phyloP scores from a whole-genome alignment of 2,888 invertebrate species.

The Pristionchus arcanus region DNA sequence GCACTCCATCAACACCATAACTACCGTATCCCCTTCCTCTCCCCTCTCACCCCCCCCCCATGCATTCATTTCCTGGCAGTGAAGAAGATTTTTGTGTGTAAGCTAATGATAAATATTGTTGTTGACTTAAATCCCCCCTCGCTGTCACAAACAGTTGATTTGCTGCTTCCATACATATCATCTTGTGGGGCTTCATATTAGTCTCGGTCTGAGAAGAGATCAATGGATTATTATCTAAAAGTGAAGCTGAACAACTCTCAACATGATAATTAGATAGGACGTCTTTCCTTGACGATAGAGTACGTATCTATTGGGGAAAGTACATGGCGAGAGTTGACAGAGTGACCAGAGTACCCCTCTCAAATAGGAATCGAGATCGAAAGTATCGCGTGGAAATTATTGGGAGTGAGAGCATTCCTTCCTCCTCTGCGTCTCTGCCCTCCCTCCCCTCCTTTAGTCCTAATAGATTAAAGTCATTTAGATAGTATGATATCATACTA shows the following conservation, averaged over 20 bases:
- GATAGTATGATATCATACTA: background rate
- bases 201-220: background rate
- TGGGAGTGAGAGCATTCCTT: background rate
- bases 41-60: background rate
- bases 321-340: background rate
- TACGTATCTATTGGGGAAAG: background rate
- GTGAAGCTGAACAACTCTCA: background rate
- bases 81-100: conserved; percentile 46
- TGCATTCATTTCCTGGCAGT: background rate
- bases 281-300: background rate
- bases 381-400: background rate
- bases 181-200: background rate
- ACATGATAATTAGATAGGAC: background rate
- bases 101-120: conserved; percentile 41
- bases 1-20: conserved; percentile 18
- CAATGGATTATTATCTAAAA: background rate
- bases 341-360: background rate
- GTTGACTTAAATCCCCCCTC: background rate
- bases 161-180: background rate
- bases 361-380: conserved; percentile 4
- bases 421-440: background rate
- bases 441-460: background rate
- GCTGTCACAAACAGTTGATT: background rate
- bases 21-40: conserved; percentile 5
- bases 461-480: background rate